Conservation (phyloP, 2,888 invertebrate species). For the Taphrorychus bicolor region DNA sequence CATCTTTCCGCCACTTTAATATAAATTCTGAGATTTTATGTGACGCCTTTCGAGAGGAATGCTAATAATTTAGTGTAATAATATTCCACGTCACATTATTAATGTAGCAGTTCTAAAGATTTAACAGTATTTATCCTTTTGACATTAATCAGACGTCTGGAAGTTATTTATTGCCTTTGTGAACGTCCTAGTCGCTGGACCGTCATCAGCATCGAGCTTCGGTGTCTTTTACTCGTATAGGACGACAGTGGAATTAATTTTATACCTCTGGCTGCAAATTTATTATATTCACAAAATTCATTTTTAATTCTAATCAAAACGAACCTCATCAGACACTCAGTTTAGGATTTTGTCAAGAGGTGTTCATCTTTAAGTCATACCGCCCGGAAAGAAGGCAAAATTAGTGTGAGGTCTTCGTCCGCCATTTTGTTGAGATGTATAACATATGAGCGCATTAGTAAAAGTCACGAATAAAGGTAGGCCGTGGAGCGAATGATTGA, state of each 20-base stretch:
- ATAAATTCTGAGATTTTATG: constrained; percentile 42
- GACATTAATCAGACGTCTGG: constrained; percentile 50
- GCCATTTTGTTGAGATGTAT: constrained; percentile 20
- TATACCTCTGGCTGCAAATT: background rate
- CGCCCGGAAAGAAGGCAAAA: background rate
- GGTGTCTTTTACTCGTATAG: background rate
- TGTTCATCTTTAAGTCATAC: no score
- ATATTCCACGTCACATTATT: constrained; percentile 47
- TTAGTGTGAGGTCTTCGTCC: constrained; percentile 2
- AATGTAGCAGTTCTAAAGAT: constrained; percentile 48
- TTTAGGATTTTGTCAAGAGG: no score
- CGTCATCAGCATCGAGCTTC: constrained; percentile 5
- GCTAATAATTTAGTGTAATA: constrained; percentile 49
- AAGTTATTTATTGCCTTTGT: constrained; percentile 46
- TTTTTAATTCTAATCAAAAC: no score
- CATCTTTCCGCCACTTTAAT: constrained; percentile 7
- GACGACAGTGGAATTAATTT: constrained; percentile 13
- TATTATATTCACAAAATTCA: no score
- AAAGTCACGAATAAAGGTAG: constrained; percentile 40
- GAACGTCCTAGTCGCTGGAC: constrained; percentile 21
- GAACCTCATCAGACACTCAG: no score
- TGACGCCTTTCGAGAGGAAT: constrained; percentile 40
- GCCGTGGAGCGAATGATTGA: constrained; percentile 50
- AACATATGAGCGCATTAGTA: constrained; percentile 5
- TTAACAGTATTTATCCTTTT: constrained; percentile 47